Conservation (phyloP, 2,888 invertebrate genomes). For the Meghimatium bilineatum region DNA sequence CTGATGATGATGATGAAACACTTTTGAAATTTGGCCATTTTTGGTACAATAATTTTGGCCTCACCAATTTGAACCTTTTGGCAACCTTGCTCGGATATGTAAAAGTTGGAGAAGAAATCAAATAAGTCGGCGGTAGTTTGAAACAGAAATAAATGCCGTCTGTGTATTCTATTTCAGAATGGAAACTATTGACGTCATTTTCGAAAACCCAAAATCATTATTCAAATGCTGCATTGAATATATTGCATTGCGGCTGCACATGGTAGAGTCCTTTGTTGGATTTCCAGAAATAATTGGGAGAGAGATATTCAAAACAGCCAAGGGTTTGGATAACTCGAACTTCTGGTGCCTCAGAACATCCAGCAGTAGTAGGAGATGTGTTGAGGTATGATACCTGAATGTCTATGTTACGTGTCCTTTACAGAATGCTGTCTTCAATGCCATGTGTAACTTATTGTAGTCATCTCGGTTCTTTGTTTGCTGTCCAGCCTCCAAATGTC, state of each 20-base stretch:
- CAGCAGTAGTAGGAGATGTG: neutral
- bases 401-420: no score
- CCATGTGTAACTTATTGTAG: no score
- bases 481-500: no score
- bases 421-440: no score
- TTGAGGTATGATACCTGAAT: conserved; percentile 4
- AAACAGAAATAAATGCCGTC: neutral
- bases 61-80: no score
- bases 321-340: neutral
- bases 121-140: neutral
- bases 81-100: neutral
- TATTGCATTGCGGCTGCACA: neutral
- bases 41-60: no score
- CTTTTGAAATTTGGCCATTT: no score
- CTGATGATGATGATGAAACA: no score
- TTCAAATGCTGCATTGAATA: conserved; percentile 1
- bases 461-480: no score
- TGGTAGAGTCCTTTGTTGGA: conserved; percentile 7
- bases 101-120: no score
- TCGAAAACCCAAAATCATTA: neutral
- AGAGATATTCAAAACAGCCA: conserved; percentile 16
- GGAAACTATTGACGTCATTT: neutral
- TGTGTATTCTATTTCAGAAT: neutral
- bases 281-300: conserved; percentile 26
- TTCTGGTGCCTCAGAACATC: neutral